Percentiles rank a stretch among this genome's conserved stretches.
Conservation (phyloP, 2,888 invertebrate species). For the Polymixis flavicincta region DNA sequence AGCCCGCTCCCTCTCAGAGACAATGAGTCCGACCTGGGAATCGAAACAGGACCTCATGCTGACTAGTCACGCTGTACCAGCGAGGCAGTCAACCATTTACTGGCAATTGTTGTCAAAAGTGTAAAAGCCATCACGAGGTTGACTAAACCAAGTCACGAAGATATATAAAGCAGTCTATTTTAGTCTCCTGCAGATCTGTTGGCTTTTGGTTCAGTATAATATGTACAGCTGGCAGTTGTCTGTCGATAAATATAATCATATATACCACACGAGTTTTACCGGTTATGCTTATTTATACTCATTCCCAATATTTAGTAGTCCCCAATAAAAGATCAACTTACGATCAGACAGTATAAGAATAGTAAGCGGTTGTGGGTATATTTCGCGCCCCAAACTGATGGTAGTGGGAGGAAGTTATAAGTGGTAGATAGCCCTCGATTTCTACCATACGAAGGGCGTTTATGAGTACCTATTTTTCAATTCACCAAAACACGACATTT, state of each 20-base stretch:
- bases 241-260: constrained; percentile 11
- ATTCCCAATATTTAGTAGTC: not conserved
- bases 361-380: not conserved
- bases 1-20: too few species aligned
- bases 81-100: too few species aligned
- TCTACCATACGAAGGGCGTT: not conserved
- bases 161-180: constrained; percentile 13
- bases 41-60: too few species aligned
- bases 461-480: too few species aligned
- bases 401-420: not conserved
- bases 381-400: not conserved
- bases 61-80: too few species aligned
- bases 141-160: not conserved
- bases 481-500: too few species aligned
- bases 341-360: not conserved
- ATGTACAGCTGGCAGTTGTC: not conserved
- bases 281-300: not conserved
- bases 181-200: not conserved
- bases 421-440: not conserved
- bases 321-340: constrained; percentile 4
- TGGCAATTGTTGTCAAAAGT: not conserved
- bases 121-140: not conserved
- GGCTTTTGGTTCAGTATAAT: constrained; percentile 5
- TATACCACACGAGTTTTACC: constrained; percentile 11
- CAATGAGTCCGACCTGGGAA: too few species aligned